Evolutionary conservation across 2,888 invertebrate genomes (phyloP).

Genomic region (Drosophila buzzatii): DNA sequence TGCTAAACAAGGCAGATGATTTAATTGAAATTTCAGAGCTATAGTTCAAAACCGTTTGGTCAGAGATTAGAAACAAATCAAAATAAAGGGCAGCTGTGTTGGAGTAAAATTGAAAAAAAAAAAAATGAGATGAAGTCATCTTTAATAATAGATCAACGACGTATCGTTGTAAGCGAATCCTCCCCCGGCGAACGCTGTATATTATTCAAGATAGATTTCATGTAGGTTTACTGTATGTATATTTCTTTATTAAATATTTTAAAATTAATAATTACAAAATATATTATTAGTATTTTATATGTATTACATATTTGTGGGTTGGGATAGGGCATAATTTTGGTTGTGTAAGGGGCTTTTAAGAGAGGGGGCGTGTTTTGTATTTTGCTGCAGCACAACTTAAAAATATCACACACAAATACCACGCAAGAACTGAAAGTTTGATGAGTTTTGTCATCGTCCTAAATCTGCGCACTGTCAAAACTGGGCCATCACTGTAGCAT

Average conservation of each 20-base stretch:
- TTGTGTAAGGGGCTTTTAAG: not conserved
- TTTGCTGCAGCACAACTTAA: conserved; percentile 82
- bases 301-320: conserved; percentile 53
- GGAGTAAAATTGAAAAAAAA: conserved; percentile 40
- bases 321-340: not conserved
- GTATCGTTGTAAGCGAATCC: conserved; percentile 38
- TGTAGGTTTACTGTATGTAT: conserved; percentile 34
- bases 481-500: conserved; percentile 62
- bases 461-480: conserved; percentile 47
- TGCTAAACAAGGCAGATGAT: conserved; percentile 62
- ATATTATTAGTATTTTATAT: conserved; percentile 63
- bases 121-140: conserved; percentile 56
- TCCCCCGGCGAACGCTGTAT: conserved; percentile 8
- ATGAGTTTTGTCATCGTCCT: conserved; percentile 44
- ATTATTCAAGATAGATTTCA: conserved; percentile 6
- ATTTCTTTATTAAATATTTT: conserved; percentile 74
- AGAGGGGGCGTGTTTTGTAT: conserved; percentile 62
- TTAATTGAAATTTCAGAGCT: conserved; percentile 48
- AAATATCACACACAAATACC: conserved; percentile 85
- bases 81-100: conserved; percentile 23
- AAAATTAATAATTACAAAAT: conserved; percentile 77
- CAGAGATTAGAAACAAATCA: conserved; percentile 22
- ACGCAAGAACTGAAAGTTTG: conserved; percentile 65
- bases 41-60: conserved; percentile 41
- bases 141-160: conserved; percentile 38